Evolutionary conservation across 2,888 invertebrate species (phyloP).

Genomic region (Platycheirus albimanus): DNA sequence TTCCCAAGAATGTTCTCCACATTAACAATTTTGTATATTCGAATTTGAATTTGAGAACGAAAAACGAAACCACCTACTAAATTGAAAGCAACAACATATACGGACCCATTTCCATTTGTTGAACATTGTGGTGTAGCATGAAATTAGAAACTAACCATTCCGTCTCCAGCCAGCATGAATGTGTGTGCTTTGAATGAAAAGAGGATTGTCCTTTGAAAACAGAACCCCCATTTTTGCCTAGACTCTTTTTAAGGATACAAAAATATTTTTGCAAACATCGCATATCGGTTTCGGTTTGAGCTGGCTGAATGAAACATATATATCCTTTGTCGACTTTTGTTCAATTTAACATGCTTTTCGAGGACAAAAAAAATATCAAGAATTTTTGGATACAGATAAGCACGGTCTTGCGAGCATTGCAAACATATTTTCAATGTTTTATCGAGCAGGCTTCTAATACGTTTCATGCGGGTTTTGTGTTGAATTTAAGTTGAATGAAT

Average conservation of each 20-base stretch:
- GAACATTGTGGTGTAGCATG: constrained; percentile 1
- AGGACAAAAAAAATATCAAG: constrained; percentile 45
- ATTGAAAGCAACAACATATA: constrained; percentile 4
- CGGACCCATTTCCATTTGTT: constrained; percentile 3
- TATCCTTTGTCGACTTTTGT: constrained; percentile 46
- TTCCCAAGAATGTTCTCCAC: background rate
- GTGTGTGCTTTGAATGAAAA: background rate
- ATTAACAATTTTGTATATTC: background rate
- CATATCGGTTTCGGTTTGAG: background rate
- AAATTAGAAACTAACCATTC: background rate
- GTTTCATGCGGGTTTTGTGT: background rate
- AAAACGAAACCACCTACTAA: background rate
- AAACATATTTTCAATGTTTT: background rate
- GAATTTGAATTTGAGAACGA: background rate
- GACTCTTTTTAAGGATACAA: background rate
- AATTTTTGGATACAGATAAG: constrained; percentile 10
- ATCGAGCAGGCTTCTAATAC: background rate
- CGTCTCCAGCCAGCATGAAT: background rate
- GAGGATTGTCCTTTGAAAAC: constrained; percentile 12
- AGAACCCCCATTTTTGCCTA: constrained; percentile 3
- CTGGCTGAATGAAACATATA: constrained; percentile 15
- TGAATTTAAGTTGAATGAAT: constrained; percentile 10
- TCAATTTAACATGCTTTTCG: constrained; percentile 49
- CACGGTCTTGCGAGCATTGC: background rate
- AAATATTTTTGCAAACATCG: constrained; percentile 2